Evolutionary conservation across 2,888 invertebrate species (phyloP), one percentile per base, ranked within the genome.

Genomic region (Lacanobia wlatinum): DNA sequence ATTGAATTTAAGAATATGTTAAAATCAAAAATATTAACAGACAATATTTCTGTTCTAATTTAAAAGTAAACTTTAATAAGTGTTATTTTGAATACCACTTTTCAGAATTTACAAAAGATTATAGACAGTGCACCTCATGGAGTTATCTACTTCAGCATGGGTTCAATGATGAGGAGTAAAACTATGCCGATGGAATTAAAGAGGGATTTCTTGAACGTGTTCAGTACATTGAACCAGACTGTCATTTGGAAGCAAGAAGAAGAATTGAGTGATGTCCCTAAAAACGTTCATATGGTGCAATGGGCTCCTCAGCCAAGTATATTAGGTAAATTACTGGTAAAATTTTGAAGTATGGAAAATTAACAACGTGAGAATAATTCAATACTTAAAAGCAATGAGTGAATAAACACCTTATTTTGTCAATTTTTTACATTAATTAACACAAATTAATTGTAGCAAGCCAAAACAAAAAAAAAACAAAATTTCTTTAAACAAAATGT

Each of bases 111-210:
- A 18, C 69, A 86, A 71, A 87, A 80, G 43, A 68, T 88, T 60
- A 83, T 96, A 83, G 94, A 95, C 43, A 87, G 84, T 10, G 89
- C 96, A 0, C 88, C 88, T 21, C 76, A 96, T 59, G 96, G 96
- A 1, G 94, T 95, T 0, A 92, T 96, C 40, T 95, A 92, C 85
- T 96, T 96, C 80, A 96, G 95, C 76, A 87, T 96, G 90, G 96
- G 96, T 0, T 91, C 94, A 0, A 90, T 92, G 52, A 80, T 95
- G 60, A 88, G 91, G 43, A 92, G 93, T 59, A 90, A 88, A 53
- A 87, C 90, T 0, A 83, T 96, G 78, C 92, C 95, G 0, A 87
- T 88, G 3, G 80, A 89, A 52, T 70, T 92, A 3, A 92, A 91
- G 59, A 85, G 82, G 53, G 84, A 82, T 1, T 86, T 96, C 2